These are phyloP conservation scores for Isurus oxyrinchus DNA, from an alignment of 2,113 vertebrate genomes.

Conservation along the genomic window DNA sequence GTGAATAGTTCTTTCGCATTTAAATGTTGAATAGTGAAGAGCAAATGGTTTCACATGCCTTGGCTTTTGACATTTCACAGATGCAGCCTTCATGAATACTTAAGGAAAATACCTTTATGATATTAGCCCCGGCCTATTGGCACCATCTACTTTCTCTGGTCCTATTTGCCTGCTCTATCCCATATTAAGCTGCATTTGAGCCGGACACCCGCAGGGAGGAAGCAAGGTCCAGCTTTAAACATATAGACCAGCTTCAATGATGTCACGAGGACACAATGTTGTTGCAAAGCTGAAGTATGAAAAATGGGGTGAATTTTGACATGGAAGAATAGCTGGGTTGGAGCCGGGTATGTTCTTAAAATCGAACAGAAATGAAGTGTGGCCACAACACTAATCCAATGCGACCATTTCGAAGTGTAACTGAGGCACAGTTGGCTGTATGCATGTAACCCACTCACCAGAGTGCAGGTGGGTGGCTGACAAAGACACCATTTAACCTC, in stretches of 20 bases:
- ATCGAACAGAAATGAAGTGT: not conserved
- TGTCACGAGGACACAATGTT: not conserved
- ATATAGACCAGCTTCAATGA: no score
- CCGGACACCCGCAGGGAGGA: no score
- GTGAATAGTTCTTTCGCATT: not conserved
- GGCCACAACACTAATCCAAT: not conserved
- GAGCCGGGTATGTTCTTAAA: not conserved
- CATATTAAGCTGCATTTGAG: no score
- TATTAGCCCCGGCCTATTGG: no score
- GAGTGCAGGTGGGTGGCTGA: not conserved
- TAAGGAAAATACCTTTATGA: not conserved
- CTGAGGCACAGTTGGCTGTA: not conserved
- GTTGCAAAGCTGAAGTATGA: not conserved
- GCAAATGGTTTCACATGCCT: not conserved
- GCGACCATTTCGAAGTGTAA: not conserved
- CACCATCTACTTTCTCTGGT: no score
- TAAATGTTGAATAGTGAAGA: slow-evolving; percentile 10
- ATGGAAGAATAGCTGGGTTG: not conserved
- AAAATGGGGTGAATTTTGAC: not conserved
- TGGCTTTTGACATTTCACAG: not conserved
- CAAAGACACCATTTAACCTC: not conserved
- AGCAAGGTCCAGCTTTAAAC: no score
- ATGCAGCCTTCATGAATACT: not conserved
- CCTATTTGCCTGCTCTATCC: no score
- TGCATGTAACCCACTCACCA: not conserved